Evolutionary conservation across 2,797 vertebrate genomes (phyloP).

Genomic region (Melanotaenia nigrans): DNA sequence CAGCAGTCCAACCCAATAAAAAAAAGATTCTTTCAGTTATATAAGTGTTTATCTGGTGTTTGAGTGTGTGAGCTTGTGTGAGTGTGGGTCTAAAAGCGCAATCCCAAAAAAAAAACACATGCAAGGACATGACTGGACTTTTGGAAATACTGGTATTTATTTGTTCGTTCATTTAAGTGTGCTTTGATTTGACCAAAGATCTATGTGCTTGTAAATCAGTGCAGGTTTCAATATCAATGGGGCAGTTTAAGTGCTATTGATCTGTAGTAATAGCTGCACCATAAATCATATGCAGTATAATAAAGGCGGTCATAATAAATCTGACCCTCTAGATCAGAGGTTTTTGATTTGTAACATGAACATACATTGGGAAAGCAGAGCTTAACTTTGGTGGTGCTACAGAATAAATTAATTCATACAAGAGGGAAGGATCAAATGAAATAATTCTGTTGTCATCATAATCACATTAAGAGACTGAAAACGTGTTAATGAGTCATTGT

Average conservation of each 20-base stretch:
- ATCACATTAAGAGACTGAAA: neutral
- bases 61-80: neutral
- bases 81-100: conserved; percentile 33
- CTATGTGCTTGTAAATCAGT: conserved; percentile 76
- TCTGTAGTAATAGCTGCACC: conserved; percentile 77
- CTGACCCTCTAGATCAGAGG: conserved; percentile 56
- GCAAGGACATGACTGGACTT: conserved; percentile 38
- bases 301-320: conserved; percentile 68
- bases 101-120: conserved; percentile 51
- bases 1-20: conserved; percentile 43
- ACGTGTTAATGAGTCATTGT: neutral
- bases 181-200: conserved; percentile 52
- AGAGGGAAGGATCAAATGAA: neutral
- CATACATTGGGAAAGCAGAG: conserved; percentile 21
- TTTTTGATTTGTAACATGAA: conserved; percentile 50
- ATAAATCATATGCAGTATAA: conserved; percentile 75
- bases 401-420: conserved; percentile 14
- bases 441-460: neutral
- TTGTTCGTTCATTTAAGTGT: conserved; percentile 24
- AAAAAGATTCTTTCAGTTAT: conserved; percentile 24
- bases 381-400: conserved; percentile 8
- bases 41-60: conserved; percentile 6
- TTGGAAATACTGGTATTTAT: conserved; percentile 29
- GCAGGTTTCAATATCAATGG: conserved; percentile 79
- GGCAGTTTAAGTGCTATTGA: conserved; percentile 80